Base-by-base conservation (phyloP, 1,140 invertebrate genomes). In the Drosophila nigromelanica region DNA sequence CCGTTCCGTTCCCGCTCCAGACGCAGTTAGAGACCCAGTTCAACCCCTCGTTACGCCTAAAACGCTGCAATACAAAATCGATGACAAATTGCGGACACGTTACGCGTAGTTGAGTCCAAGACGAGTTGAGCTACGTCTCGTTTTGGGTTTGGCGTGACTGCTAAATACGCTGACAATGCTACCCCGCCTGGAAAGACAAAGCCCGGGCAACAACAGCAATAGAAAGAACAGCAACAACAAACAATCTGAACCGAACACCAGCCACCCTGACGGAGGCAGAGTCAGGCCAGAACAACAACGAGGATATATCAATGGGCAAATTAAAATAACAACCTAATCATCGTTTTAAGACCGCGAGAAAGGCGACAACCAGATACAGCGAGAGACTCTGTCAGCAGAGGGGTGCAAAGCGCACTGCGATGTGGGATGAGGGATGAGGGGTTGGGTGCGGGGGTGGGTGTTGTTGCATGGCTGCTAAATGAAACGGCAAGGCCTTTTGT, bases 241-340 rank as follows among this genome's bases (percentile, higher is more conserved):
- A 76, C 60, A 70, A 64, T n/a, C 39, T 24, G 45, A 55, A 62
- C 39, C 43, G 60, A 62, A 62, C 62, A 81, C 78, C 81, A 85
- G 80, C 85, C 83, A 87, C 83, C 79, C 83, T 69, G 77, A 68
- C 85, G 89, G 80, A 61, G 71, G 55, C 80, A 58, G 80, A 83
- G 83, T 78, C 83, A 87, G 83, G 52, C 61, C 35, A 33, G 50
- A 40, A 55, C 54, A 67, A 68, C 62, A 71, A 75, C 76, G 55
- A 76, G 82, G 86, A 86, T 82, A 91, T 91, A 91, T 91, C 90
- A 91, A 91, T 91, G 90, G 89, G 90, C 90, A 91, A 91, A 91
- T 91, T 91, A 91, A 91, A 91, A 91, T 91, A 91, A 91, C 90
- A 91, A 91, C 90, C 90, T 91, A 91, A 91, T 91, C 90, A 91